Evolutionary conservation across 2,797 vertebrate genomes (phyloP).

Genomic region (Rhabdomys pumilio): DNA sequence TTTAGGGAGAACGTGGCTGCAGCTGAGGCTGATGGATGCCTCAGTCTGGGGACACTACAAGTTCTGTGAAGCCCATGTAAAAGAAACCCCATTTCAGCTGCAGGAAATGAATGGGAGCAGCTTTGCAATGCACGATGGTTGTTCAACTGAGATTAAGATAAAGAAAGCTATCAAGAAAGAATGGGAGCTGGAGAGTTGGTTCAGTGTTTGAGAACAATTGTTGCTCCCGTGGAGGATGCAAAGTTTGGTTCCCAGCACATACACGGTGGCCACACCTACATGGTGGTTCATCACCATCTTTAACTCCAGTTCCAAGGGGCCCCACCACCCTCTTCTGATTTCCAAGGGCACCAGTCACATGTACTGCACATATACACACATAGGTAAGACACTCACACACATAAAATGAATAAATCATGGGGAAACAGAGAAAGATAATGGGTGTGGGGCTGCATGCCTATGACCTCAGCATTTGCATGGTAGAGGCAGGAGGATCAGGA

Average conservation of each 20-base stretch:
- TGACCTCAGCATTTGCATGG: background rate
- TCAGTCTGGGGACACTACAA: background rate
- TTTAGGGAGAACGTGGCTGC: background rate
- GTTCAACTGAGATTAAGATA: slow-evolving; percentile 2
- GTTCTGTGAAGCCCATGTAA: slow-evolving; percentile 1
- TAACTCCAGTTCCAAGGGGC: background rate
- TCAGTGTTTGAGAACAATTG: background rate
- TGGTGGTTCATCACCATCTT: background rate
- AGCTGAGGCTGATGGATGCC: background rate
- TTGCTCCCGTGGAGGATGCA: too few relatives aligned
- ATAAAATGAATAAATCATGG: background rate
- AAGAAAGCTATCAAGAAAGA: background rate
- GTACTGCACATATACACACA: background rate
- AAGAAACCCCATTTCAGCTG: slow-evolving; percentile 38
- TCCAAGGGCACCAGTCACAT: background rate
- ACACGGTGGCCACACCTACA: background rate
- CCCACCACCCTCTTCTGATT: background rate
- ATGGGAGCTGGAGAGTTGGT: background rate
- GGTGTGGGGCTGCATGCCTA: background rate
- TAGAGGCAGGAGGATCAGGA: background rate
- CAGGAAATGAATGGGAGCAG: background rate
- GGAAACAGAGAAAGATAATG: background rate
- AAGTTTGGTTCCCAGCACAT: background rate
- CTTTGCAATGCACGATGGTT: background rate
- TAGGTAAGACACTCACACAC: background rate